Base-by-base conservation (phyloP, 92 coral and sea anemone species). In the Metridium senile region DNA sequence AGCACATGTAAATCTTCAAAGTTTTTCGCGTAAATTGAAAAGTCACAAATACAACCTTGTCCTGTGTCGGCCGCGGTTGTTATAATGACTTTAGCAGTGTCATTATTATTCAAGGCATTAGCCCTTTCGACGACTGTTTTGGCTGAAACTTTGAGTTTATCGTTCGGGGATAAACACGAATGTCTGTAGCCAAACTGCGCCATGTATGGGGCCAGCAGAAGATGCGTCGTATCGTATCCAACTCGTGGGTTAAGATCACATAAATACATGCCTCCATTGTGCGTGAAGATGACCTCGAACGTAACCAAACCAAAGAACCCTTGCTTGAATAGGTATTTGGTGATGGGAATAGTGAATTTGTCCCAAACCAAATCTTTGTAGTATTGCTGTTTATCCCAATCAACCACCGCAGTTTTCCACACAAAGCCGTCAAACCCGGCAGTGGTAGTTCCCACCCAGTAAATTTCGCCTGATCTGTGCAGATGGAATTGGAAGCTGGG, bases 281-380 rank as follows among this genome's bases (percentile, higher is more conserved):
- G 74, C 27, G 59, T 22, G 28, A 86, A 23, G 19, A 81, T 62
- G n/a, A n/a, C n/a, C 58, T 86, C 90, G 29, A 58, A 86, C 18
- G 61, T 79, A 46, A 81, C 82, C 21, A 81, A 1, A 32, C 90
- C 90, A 70, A 81, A 86, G 63, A 74, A 86, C 30, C 83, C 90
- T 16, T 68, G 64, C 43, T 71, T 39, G 31, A 61, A 77, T 20
- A 86, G 79, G 54, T 72, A 86, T 0, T 70, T 70, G 13, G 35
- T 62, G 45, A 86, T 63, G 9, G 90, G 90, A 22, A 81, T 11
- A 30, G 77, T 82, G 79, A 86, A 86, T 29, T 81, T 74, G 8
- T 86, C 83, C 19, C 64, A 61, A 10, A 81, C 70, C 0, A 62
- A 70, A 46, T 70, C 8, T 71, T 75, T 63, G 22, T 63, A 66